These are phyloP conservation scores for Eupleurogrammus muticus DNA, from an alignment of 2,797 vertebrate species.

Conservation along the genomic window DNA sequence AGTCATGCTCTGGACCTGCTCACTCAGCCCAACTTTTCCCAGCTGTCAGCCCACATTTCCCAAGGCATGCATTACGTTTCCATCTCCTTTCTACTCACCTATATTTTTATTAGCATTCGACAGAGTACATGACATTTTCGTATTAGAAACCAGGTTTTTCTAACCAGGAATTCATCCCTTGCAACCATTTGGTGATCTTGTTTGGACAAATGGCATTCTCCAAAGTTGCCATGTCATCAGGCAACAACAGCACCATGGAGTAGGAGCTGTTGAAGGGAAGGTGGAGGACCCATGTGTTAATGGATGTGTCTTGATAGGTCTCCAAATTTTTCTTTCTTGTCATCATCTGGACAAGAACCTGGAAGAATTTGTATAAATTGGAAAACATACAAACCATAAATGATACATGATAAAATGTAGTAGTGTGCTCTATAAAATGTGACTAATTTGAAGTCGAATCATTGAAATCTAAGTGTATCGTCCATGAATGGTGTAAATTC, in stretches of 20 bases:
- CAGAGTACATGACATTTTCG: too few species aligned
- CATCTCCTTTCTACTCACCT: too few species aligned
- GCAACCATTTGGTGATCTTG: slow-evolving; percentile 79
- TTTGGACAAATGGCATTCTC: slow-evolving; percentile 63
- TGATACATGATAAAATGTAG: background rate
- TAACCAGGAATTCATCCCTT: slow-evolving; percentile 68
- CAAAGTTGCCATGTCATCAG: slow-evolving; percentile 68
- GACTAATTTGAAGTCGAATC: background rate
- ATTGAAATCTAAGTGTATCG: background rate
- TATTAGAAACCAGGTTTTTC: slow-evolving; percentile 8
- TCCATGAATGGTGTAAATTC: background rate
- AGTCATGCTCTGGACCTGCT: too few species aligned
- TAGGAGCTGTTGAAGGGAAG: slow-evolving; percentile 80
- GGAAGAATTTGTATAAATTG: slow-evolving; percentile 14
- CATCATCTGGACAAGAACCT: slow-evolving; percentile 86
- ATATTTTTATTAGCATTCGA: too few species aligned
- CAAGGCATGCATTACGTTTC: too few species aligned
- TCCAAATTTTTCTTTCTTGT: background rate
- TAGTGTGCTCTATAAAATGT: background rate
- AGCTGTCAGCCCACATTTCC: too few species aligned
- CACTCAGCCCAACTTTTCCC: too few species aligned
- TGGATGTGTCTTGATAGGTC: slow-evolving; percentile 62
- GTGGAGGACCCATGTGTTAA: slow-evolving; percentile 75
- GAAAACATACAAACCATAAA: rapidly evolving
- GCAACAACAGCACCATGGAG: slow-evolving; percentile 82